Evolutionary conservation across 2,888 invertebrate species (phyloP), one percentile per base, ranked within the genome.

Genomic region (Epinotia demarniana): DNA sequence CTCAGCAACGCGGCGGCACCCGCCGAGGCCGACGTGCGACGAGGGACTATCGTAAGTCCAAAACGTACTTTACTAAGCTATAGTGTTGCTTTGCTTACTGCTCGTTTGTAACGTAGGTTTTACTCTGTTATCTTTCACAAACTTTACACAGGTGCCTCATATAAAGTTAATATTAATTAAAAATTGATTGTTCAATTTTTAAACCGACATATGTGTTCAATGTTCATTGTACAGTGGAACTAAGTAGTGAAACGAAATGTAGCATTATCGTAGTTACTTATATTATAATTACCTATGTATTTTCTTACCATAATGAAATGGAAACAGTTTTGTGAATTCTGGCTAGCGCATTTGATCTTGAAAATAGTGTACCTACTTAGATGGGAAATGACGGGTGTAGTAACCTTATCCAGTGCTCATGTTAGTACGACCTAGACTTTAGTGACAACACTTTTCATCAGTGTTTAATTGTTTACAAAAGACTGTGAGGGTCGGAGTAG

Each of bases 31-130:
- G 82, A 80, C 33, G 66, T 18, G 16, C 86, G 89, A 16, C 87
- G 92, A 61, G 90, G 87, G 78, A 92, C 93, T n/a, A 91, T 93
- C 66, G 83, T 83, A 67, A 75, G 75, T 75, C 60, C 53, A 70
- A 16, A 23, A 18, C 12, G 33, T 6, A 68, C 58, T 69, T 19
- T 53, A 66, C 33, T 64, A 5, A 11, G 8, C n/a, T 53, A 53
- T 18, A 23, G 53, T 66, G 66, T 66, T 12, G 43, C 12, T 57
- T 66, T 12, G 43, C 12, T 57, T 18, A n/a, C 46, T 23, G 27
- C 69, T 69, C 16, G 57, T 43, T 46, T 58, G 33, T 13, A 11
- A 46, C 53, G 16, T 39, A 63, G 39, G 39, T 68, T 58, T 43
- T n/a, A 68, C n/a, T 33, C 16, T 60, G 46, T 60, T 69, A 69